phyloP scores from a whole-genome alignment of 2,797 vertebrate species.

The Sphaeramia orbicularis region DNA sequence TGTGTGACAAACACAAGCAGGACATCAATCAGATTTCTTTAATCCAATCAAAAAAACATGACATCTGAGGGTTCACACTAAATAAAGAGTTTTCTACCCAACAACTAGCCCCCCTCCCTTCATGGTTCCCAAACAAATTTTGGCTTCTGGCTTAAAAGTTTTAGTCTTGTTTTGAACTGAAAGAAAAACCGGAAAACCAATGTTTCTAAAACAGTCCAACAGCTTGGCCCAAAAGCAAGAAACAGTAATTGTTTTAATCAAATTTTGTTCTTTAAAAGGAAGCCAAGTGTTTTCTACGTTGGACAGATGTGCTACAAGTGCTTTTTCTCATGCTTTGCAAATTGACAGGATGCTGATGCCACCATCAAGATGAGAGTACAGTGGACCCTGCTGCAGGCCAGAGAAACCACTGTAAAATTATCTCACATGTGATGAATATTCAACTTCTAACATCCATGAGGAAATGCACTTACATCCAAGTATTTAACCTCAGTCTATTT shows the following conservation, averaged over 20 bases:
- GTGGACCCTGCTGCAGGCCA: conserved; percentile 6
- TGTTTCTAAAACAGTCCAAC: conserved; percentile 87
- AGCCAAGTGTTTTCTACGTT: conserved; percentile 80
- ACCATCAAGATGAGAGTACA: conserved; percentile 25
- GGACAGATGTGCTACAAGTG: conserved; percentile 81
- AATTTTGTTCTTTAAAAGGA: conserved; percentile 88
- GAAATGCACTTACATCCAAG: too few species aligned
- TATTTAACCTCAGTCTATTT: too few species aligned
- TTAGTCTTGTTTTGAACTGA: conserved; percentile 85
- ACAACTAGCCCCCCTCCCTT: conserved; percentile 60
- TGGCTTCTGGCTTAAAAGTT: conserved; percentile 66
- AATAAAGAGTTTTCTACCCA: conserved; percentile 65
- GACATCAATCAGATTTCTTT: conserved; percentile 18
- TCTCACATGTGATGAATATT: not conserved
- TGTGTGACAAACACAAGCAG: conserved; percentile 36
- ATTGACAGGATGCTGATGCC: conserved; percentile 56
- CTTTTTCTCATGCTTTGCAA: conserved; percentile 71
- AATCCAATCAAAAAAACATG: conserved; percentile 41
- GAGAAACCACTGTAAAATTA: not conserved
- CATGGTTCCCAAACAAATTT: conserved; percentile 73
- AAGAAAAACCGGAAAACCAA: conserved; percentile 91
- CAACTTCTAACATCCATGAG: not conserved
- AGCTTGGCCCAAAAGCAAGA: conserved; percentile 87
- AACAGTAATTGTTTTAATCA: conserved; percentile 88
- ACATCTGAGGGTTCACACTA: conserved; percentile 39